These are phyloP conservation scores for Tolmerus cingulatus DNA, from an alignment of 2,888 invertebrate species.

Conservation along the genomic window DNA sequence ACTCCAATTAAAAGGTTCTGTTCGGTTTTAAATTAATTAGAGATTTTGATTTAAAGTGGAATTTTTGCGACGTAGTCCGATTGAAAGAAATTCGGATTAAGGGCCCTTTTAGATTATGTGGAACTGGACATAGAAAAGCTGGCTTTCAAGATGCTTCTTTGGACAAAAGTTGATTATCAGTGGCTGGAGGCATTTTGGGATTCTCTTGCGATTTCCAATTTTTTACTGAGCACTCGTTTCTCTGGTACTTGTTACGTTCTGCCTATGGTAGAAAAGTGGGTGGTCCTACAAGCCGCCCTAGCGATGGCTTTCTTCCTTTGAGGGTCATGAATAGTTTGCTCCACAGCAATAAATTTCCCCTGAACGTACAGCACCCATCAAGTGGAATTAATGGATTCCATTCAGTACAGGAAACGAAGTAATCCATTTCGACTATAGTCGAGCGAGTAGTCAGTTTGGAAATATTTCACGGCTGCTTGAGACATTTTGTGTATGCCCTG, in stretches of 20 bases:
- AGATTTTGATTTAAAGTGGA: neutral
- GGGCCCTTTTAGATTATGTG: neutral
- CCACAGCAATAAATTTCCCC: neutral
- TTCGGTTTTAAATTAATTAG: constrained; percentile 13
- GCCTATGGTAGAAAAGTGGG: neutral
- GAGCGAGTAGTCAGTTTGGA: neutral
- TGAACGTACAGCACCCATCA: constrained; percentile 14
- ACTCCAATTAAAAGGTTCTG: constrained; percentile 30
- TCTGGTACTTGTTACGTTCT: neutral
- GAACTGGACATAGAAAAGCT: neutral
- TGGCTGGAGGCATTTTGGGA: neutral
- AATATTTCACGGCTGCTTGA: neutral
- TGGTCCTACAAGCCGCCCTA: neutral
- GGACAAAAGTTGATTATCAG: constrained; percentile 7
- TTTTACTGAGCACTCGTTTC: neutral
- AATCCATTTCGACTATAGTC: constrained; percentile 12
- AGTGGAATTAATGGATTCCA: constrained; percentile 31
- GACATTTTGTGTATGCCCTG: neutral
- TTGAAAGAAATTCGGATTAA: neutral
- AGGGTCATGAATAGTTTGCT: constrained; percentile 11
- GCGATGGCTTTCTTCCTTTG: neutral
- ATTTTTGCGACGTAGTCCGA: neutral
- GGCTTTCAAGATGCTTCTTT: neutral
- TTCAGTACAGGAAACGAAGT: constrained; percentile 13
- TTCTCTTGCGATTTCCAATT: neutral